These are phyloP conservation scores for Dasysyrphus tricinctus DNA, from an alignment of 2,888 invertebrate species.

Conservation along the genomic window DNA sequence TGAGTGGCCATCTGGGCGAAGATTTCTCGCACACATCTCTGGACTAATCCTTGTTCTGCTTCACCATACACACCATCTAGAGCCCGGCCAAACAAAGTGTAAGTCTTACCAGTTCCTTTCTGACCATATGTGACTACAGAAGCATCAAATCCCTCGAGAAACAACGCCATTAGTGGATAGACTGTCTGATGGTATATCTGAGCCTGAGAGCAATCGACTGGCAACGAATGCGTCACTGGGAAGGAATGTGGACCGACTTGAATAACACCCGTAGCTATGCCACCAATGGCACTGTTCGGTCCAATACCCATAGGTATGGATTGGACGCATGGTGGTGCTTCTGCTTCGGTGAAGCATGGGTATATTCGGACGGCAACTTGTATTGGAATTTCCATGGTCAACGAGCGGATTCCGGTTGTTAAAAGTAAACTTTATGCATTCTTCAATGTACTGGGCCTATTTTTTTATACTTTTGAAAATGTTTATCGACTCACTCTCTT, in stretches of 20 bases:
- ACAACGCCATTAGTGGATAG: slow-evolving; percentile 87
- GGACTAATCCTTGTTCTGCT: slow-evolving; percentile 88
- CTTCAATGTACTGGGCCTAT: slow-evolving; percentile 1
- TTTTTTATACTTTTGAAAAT: slow-evolving; percentile 16
- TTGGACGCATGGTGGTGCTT: slow-evolving; percentile 83
- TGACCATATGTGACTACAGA: slow-evolving; percentile 89
- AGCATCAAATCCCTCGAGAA: slow-evolving; percentile 90
- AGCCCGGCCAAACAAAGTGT: slow-evolving; percentile 89
- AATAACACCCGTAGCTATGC: slow-evolving; percentile 81
- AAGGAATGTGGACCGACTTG: slow-evolving; percentile 83
- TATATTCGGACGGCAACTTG: slow-evolving; percentile 89
- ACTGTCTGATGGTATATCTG: slow-evolving; percentile 87
- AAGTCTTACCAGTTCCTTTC: slow-evolving; percentile 88
- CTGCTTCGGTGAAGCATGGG: slow-evolving; percentile 85
- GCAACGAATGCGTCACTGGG: slow-evolving; percentile 85
- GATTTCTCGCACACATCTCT: slow-evolving; percentile 89
- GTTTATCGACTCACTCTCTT: background rate
- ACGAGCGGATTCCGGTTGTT: slow-evolving; percentile 8
- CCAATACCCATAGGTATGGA: slow-evolving; percentile 79
- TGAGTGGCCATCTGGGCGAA: slow-evolving; percentile 87
- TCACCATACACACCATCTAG: slow-evolving; percentile 86
- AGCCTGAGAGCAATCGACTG: slow-evolving; percentile 86
- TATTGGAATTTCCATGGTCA: slow-evolving; percentile 88
- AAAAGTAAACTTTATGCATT: slow-evolving; percentile 46
- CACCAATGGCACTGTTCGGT: slow-evolving; percentile 81